Evolutionary conservation across 2,113 vertebrate genomes (phyloP).

Genomic region (Vidua chalybeata): DNA sequence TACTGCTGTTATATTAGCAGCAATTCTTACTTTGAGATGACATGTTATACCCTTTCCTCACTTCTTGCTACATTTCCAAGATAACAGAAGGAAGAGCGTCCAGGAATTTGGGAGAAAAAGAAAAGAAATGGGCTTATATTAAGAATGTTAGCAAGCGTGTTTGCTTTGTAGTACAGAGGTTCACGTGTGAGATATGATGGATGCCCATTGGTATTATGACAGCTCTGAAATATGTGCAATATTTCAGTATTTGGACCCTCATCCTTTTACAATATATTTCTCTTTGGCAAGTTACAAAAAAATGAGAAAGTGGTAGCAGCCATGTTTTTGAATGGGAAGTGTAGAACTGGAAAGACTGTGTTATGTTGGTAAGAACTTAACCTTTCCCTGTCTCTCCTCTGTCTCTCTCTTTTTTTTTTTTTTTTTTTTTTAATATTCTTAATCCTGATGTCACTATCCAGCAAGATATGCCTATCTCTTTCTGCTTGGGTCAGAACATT

Average conservation of each 20-base stretch:
- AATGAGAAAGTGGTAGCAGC: neutral
- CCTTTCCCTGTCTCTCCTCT: fast-evolving
- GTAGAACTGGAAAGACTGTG: neutral
- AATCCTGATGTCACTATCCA: neutral
- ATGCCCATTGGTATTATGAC: neutral
- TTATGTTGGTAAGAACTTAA: neutral
- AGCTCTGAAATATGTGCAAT: neutral
- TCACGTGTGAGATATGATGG: fast-evolving
- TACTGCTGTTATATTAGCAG: neutral
- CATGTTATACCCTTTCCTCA: neutral
- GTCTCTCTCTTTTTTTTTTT: too few species aligned
- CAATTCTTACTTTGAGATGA: neutral
- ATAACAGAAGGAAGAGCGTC: neutral
- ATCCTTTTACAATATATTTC: neutral
- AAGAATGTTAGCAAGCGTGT: neutral
- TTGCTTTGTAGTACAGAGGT: neutral
- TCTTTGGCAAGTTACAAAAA: neutral
- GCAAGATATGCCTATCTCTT: neutral
- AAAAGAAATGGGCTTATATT: neutral
- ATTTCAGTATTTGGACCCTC: neutral
- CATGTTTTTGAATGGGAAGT: neutral
- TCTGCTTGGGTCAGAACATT: neutral
- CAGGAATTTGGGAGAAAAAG: neutral
- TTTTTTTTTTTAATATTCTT: neutral
- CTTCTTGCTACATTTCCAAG: neutral